Evolutionary conservation across 2,888 invertebrate genomes (phyloP).

Genomic region (Drosophila quinaria): DNA sequence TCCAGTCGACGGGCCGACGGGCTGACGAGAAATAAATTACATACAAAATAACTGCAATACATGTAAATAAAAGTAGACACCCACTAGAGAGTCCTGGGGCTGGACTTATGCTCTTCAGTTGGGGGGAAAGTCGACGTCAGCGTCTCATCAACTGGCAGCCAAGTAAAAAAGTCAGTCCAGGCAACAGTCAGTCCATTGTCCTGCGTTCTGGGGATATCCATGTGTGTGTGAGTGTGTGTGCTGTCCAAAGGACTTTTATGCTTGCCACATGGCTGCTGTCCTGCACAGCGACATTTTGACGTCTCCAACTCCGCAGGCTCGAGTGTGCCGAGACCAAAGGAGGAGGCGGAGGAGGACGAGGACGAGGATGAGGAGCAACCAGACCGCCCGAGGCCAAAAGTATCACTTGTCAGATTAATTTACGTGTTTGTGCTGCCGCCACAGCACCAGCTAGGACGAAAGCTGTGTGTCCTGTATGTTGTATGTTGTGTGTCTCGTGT

Average conservation of each 20-base stretch:
- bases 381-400: slow-evolving; percentile 81
- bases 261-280: slow-evolving; percentile 79
- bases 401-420: slow-evolving; percentile 86
- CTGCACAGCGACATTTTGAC: slow-evolving; percentile 75
- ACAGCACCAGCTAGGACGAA: slow-evolving; percentile 50
- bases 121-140: slow-evolving; percentile 56
- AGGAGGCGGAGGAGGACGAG: neutral
- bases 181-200: slow-evolving; percentile 54
- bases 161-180: slow-evolving; percentile 72
- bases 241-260: slow-evolving; percentile 76
- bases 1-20: slow-evolving; percentile 2
- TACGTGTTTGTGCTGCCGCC: slow-evolving; percentile 84
- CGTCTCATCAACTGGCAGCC: slow-evolving; percentile 72
- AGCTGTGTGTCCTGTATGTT: slow-evolving; percentile 35
- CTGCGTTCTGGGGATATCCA: slow-evolving; percentile 40
- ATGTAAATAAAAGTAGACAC: slow-evolving; percentile 76
- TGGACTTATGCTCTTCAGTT: slow-evolving; percentile 31
- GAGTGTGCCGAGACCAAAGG: slow-evolving; percentile 40
- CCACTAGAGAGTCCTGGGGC: slow-evolving; percentile 40
- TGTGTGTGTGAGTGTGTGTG: slow-evolving; percentile 38
- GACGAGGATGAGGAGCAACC: slow-evolving; percentile 6
- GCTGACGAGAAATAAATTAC: slow-evolving; percentile 74
- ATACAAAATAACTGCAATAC: slow-evolving; percentile 79
- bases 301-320: slow-evolving; percentile 46
- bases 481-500: slow-evolving; percentile 42